Percentiles rank a stretch among this genome's conserved stretches.
Conservation (phyloP, 30 jellyfish, hydroid and myxozoan species). For the Clytia hemisphaerica region DNA sequence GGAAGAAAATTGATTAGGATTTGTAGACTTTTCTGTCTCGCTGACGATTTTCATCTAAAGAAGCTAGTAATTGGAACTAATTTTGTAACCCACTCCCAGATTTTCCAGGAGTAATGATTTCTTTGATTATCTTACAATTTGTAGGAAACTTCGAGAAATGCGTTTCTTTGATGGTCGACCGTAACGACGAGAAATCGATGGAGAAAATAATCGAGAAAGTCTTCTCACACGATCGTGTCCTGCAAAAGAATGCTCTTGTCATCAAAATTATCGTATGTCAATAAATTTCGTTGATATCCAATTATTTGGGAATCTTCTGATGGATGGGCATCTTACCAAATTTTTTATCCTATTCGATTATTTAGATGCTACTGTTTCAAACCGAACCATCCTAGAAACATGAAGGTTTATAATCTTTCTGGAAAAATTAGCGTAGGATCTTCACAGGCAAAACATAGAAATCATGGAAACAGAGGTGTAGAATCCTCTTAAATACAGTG, state of each 20-base stretch:
- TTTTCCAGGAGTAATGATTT: neutral
- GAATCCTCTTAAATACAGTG: no score
- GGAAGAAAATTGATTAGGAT: neutral
- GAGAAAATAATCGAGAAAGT: slow-evolving; percentile 37
- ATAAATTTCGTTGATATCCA: no score
- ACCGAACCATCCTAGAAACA: no score
- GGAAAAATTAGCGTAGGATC: no score
- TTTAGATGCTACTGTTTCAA: neutral
- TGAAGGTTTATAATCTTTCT: no score
- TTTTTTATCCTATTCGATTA: neutral
- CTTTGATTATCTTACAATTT: neutral
- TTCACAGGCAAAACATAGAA: no score
- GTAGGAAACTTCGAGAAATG: slow-evolving; percentile 90
- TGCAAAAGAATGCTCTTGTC: slow-evolving; percentile 65
- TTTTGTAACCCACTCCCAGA: no score
- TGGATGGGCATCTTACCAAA: neutral
- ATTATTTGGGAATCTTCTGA: no score
- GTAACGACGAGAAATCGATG: slow-evolving; percentile 41
- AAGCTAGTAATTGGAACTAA: neutral
- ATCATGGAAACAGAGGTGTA: no score
- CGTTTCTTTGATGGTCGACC: slow-evolving; percentile 58
- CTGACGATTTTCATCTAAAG: neutral
- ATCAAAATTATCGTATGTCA: slow-evolving; percentile 62
- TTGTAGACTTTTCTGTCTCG: neutral
- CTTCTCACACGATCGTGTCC: slow-evolving; percentile 79